phyloP scores from a whole-genome alignment of 2,888 invertebrate genomes.

The Tiliacea aurago region DNA sequence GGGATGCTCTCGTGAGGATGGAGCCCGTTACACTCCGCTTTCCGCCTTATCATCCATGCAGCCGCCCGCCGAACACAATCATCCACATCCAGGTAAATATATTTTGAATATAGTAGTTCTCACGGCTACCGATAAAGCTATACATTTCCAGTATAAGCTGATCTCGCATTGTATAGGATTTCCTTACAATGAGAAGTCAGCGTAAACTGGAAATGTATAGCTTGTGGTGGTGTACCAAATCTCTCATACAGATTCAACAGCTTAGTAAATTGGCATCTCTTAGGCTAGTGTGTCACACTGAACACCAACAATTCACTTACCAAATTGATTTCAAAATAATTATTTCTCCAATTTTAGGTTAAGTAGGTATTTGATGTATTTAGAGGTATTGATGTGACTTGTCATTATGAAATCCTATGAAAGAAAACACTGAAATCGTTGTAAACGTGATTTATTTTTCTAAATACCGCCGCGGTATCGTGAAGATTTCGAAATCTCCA shows the following conservation, averaged over 20 bases:
- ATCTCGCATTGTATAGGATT: too few relatives aligned
- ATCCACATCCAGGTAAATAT: conserved; percentile 91
- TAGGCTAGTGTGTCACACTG: background rate
- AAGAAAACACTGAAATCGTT: too few relatives aligned
- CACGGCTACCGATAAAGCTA: too few relatives aligned
- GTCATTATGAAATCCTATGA: background rate
- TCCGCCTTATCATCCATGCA: conserved; percentile 96
- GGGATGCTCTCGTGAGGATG: conserved; percentile 85
- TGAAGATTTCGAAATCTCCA: conserved; percentile 12
- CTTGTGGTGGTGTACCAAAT: too few relatives aligned
- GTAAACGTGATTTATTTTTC: background rate
- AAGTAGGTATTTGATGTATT: background rate
- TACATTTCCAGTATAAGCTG: too few relatives aligned
- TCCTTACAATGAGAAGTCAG: too few relatives aligned
- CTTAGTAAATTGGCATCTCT: background rate
- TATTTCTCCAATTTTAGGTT: background rate
- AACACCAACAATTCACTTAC: background rate
- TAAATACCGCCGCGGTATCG: background rate
- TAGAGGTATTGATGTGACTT: background rate
- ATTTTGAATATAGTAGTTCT: conserved; percentile 18
- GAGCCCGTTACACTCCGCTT: conserved; percentile 94
- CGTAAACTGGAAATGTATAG: too few relatives aligned
- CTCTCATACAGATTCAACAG: background rate
- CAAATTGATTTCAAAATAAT: background rate
- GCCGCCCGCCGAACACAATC: conserved; percentile 91